Base-by-base conservation (phyloP, 2,113 vertebrate species). In the Varanus komodoensis region DNA sequence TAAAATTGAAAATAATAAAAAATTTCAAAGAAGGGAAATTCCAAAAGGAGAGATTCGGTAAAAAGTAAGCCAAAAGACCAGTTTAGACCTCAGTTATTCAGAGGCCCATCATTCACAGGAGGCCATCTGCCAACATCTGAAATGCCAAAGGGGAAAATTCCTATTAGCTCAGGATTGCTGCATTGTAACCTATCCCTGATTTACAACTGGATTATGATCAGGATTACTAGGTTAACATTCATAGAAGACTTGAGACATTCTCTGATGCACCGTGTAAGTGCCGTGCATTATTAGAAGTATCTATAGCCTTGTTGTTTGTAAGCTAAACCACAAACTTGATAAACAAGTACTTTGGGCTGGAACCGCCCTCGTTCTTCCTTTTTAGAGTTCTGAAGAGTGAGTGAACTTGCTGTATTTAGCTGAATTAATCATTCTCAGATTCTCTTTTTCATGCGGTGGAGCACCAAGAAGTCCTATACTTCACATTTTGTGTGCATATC, bases 241-340 rank as follows among this genome's bases (percentile, higher is more conserved):
- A 78, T 89, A 44, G 75, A 89, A 89, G 75, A 80, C 29, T 23
- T 88, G 4, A 32, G 61, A 71, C 78, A 71, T 81, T 73, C 73
- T 57, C 78, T 87, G 61, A 71, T 32, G 48, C 78, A 68, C 80
- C 29, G 48, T 69, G 61, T 64, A 82, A 74, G 50, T 85, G 73
- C 73, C 52, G 74, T 77, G 57, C 38, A 79, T 69, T 67, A 77
- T 50, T 79, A 32, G 82, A 83, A 81, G 64, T 32, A 74, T 48
- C n/a, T 29, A 6, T 83, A 64, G 54, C 38, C 19, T 27, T 44
- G n/a, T 9, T 8, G 21, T 25, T 69, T 68, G 29, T 68, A 85
- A 80, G 17, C n/a, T 79, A 85, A 86, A 32, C 61, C 23, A 48
- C 77, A 57, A 84, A 21, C 57, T 84, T 11, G 32, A 79, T 57